Percentiles rank a stretch among this genome's conserved stretches.
Conservation (phyloP, 2,113 vertebrate species). For the Callaeas wilsoni region DNA sequence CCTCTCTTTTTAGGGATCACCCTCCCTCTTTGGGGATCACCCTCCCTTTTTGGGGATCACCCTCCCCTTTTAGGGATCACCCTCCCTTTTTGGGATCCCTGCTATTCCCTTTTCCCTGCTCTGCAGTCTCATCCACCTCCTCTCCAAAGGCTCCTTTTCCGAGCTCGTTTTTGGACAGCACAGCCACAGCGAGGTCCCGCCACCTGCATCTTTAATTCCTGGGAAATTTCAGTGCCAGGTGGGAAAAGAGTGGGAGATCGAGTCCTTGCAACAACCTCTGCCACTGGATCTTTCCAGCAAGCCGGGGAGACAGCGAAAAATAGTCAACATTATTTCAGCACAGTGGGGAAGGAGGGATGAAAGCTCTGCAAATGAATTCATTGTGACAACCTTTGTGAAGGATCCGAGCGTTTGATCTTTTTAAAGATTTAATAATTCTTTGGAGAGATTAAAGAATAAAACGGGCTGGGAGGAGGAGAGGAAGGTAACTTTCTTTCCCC, state of each 20-base stretch:
- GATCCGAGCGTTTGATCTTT: constrained; percentile 65
- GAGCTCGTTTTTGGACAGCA: background rate
- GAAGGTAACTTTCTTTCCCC: constrained; percentile 52
- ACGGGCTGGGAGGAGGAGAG: constrained; percentile 29
- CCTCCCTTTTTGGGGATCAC: no score
- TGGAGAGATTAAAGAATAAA: constrained; percentile 63
- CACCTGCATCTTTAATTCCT: background rate
- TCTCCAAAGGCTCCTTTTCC: background rate
- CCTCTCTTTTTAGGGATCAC: no score
- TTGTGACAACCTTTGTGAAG: constrained; percentile 68
- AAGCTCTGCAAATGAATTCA: constrained; percentile 63
- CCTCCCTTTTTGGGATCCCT: background rate
- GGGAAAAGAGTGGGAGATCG: background rate
- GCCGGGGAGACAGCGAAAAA: constrained; percentile 23
- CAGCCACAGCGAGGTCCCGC: background rate
- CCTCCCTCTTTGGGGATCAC: no score
- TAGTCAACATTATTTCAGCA: constrained; percentile 44
- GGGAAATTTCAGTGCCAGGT: background rate
- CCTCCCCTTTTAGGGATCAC: background rate
- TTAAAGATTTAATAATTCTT: constrained; percentile 72
- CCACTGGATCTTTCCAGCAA: background rate
- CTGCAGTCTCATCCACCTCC: background rate
- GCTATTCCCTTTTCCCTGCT: background rate
- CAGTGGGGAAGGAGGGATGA: constrained; percentile 59
- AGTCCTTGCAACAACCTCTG: constrained; percentile 5